These are phyloP conservation scores for Hozukius guyotensis DNA, from an alignment of 2,797 vertebrate species.

Conservation along the genomic window DNA sequence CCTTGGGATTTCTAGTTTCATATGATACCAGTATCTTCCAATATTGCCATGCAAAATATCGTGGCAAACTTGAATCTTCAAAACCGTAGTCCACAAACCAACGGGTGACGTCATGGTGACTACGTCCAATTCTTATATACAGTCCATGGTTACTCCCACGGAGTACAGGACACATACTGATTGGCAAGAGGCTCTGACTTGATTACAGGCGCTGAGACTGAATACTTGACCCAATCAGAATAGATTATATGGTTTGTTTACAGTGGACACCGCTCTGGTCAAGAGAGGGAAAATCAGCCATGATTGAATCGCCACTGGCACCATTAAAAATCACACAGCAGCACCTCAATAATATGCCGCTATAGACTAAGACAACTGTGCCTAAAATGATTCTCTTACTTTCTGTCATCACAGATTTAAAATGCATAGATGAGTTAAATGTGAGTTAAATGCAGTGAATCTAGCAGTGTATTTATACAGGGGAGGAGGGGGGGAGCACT, in stretches of 20 bases:
- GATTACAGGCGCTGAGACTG: neutral
- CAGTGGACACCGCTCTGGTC: neutral
- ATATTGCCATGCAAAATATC: too few species aligned
- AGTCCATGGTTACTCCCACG: neutral
- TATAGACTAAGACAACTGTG: neutral
- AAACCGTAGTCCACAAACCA: too few species aligned
- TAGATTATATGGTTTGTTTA: neutral
- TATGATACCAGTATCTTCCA: too few species aligned
- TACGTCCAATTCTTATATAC: too few species aligned
- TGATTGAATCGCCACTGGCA: neutral
- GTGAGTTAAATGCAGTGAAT: conserved; percentile 11
- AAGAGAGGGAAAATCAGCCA: neutral
- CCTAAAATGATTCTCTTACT: neutral
- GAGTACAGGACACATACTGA: neutral
- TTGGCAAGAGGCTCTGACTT: neutral
- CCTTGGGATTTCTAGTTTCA: too few species aligned
- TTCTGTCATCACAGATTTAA: neutral
- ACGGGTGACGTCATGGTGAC: too few species aligned
- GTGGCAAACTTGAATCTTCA: too few species aligned
- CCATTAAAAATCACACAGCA: neutral
- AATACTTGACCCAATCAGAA: neutral
- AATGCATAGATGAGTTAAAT: conserved; percentile 4
- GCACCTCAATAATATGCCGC: neutral
- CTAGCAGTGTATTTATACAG: conserved; percentile 24
- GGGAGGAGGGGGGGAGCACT: neutral